Conservation (phyloP, 2,888 invertebrate species). For the Nebria salina region DNA sequence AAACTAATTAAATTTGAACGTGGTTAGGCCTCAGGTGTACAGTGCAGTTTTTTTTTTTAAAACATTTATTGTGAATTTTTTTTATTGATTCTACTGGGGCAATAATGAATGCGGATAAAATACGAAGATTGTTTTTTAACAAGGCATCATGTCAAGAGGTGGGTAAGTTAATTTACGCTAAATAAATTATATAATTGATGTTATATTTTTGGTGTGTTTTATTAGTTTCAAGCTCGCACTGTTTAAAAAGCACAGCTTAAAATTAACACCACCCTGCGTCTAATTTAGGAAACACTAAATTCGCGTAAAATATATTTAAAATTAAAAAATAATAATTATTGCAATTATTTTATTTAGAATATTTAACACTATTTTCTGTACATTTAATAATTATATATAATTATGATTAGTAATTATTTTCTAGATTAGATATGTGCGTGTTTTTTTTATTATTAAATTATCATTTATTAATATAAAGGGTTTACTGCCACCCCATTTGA, state of each 20-base stretch:
- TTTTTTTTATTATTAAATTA: too few species aligned
- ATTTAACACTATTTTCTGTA: neutral
- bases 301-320: conserved; percentile 3
- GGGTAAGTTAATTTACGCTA: conserved; percentile 68
- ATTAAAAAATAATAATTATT: neutral
- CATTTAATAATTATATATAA: too few species aligned
- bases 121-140: conserved; percentile 63
- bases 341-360: too few species aligned
- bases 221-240: neutral
- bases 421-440: too few species aligned
- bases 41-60: conserved; percentile 24
- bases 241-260: conserved; percentile 10
- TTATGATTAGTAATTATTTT: too few species aligned
- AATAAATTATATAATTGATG: conserved; percentile 30
- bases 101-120: conserved; percentile 31
- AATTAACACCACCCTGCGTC: neutral
- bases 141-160: conserved; percentile 81
- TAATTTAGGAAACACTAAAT: neutral
- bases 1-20: neutral
- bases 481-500: too few species aligned
- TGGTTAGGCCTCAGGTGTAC: conserved; percentile 21
- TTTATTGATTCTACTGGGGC: conserved; percentile 34
- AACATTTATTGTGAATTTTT: conserved; percentile 19
- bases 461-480: too few species aligned
- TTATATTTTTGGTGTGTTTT: conserved; percentile 21